Conservation (phyloP, 2,797 vertebrate genomes). For the Sebastes alutus region DNA sequence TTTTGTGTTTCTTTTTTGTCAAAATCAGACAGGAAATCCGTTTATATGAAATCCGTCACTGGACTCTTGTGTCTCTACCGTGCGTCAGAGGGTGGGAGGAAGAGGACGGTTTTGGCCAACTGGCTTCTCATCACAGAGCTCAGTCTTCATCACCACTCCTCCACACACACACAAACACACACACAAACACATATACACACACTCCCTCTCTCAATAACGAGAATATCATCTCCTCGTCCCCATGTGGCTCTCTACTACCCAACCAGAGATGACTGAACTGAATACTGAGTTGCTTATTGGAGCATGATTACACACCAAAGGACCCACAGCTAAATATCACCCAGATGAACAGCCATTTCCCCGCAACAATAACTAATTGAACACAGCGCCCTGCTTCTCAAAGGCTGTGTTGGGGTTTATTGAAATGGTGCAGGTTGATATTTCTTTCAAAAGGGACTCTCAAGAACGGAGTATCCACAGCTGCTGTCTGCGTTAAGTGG, state of each 20-base stretch:
- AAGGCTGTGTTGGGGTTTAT: background rate
- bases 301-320: slow-evolving; percentile 56
- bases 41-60: slow-evolving; percentile 14
- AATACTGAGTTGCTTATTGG: slow-evolving; percentile 60
- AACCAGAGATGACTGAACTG: slow-evolving; percentile 27
- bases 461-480: slow-evolving; percentile 30
- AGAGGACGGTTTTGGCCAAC: slow-evolving; percentile 16
- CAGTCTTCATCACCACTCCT: slow-evolving; percentile 11
- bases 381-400: slow-evolving; percentile 17
- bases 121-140: slow-evolving; percentile 49
- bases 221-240: slow-evolving; percentile 18
- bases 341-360: slow-evolving; percentile 44
- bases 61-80: background rate
- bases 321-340: slow-evolving; percentile 53
- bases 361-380: slow-evolving; percentile 47
- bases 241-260: slow-evolving; percentile 27
- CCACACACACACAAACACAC: background rate
- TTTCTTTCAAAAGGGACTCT: slow-evolving; percentile 34
- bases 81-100: background rate
- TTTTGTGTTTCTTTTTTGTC: background rate
- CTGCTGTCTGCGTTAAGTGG: slow-evolving; percentile 30
- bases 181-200: background rate
- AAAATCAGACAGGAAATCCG: slow-evolving; percentile 22
- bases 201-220: background rate
- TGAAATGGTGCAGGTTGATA: slow-evolving; percentile 37